Base-by-base conservation (phyloP, 2,888 invertebrate genomes). In the Oligia fasciuncula region DNA sequence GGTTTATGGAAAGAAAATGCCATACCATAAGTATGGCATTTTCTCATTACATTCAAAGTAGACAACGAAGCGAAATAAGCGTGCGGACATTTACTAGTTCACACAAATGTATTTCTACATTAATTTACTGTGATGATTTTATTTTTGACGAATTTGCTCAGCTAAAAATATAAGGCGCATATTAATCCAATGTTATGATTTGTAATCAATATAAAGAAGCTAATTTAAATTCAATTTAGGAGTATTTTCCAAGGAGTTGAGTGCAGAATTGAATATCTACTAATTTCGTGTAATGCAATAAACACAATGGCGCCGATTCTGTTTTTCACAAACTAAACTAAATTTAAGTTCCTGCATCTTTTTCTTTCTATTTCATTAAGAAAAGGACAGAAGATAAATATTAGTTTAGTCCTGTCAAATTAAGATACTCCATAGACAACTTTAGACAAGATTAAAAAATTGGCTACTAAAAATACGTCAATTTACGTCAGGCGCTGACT, bases 1-100 rank as follows among this genome's bases (percentile, higher is more conserved):
- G 9, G 73, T 74, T 29, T 51, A 75, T 3, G n/a, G 14, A 60
- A 76, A 75, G 19, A 51, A 49, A 40, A 40, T 73, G 5, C 8
- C 23, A n/a, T 57, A 4, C 23, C 29, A 29, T 29, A 29, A 29
- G 29, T 29, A 29, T 29, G 29, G 29, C 29, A 29, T 29, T 29
- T 29, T 29, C 29, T 29, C 29, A 29, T 51, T 51, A 51, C 54
- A 29, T 54, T 51, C 4, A n/a, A 72, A 43, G 14, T 19, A 51
- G 8, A 70, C 6, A 40, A 19, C 5, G 19, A 74, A 51, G 73
- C 2, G 4, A 73, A 74, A 13, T 46, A 29, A 14, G 17, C 14
- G 35, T 23, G 23, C 11, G 46, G 46, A 46, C 14, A 17, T 40
- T 71, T 70, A 29, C 5, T 11, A 70, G 29, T 35, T 35, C 17